Evolutionary conservation across 2,797 vertebrate genomes (phyloP).

Genomic region (Macroramphosus scolopax): DNA sequence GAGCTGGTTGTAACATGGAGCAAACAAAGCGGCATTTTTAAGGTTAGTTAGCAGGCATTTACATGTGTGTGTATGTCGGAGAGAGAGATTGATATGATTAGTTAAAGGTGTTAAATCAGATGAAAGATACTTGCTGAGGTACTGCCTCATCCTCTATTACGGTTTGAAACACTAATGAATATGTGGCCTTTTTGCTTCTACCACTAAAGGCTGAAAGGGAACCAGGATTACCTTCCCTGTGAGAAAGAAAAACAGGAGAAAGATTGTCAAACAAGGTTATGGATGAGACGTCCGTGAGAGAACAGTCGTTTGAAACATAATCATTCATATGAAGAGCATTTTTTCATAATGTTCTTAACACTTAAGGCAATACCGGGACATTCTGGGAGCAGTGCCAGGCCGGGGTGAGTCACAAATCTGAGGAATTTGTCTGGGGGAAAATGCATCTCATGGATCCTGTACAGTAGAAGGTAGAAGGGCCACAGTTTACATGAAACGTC

Average conservation of each 20-base stretch:
- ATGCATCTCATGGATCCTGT: slow-evolving; percentile 22
- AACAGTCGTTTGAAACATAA: slow-evolving; percentile 47
- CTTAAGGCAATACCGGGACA: slow-evolving; percentile 37
- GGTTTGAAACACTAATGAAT: neutral
- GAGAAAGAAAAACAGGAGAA: slow-evolving; percentile 7
- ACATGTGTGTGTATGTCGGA: neutral
- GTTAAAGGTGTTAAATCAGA: neutral
- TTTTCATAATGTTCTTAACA: slow-evolving; percentile 48
- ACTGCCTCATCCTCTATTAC: neutral
- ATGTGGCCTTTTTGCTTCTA: neutral
- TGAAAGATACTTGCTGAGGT: no score
- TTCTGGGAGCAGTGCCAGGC: slow-evolving; percentile 51
- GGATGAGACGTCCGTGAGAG: slow-evolving; percentile 32
- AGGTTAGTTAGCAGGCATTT: neutral
- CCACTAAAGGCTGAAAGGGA: neutral
- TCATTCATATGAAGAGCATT: slow-evolving; percentile 37
- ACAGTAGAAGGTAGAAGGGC: slow-evolving; percentile 42
- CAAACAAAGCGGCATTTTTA: slow-evolving; percentile 13
- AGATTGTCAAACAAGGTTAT: slow-evolving; percentile 37
- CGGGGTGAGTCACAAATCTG: slow-evolving; percentile 49
- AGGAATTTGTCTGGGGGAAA: slow-evolving; percentile 22
- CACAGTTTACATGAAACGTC: slow-evolving; percentile 19
- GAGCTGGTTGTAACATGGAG: slow-evolving; percentile 5
- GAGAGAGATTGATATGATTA: neutral
- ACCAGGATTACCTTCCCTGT: neutral